A percentile compares a stretch with the other conserved stretches of the same genome.
Evolutionary conservation across 2,113 vertebrate species (phyloP).

Genomic region (Climacteris rufus): DNA sequence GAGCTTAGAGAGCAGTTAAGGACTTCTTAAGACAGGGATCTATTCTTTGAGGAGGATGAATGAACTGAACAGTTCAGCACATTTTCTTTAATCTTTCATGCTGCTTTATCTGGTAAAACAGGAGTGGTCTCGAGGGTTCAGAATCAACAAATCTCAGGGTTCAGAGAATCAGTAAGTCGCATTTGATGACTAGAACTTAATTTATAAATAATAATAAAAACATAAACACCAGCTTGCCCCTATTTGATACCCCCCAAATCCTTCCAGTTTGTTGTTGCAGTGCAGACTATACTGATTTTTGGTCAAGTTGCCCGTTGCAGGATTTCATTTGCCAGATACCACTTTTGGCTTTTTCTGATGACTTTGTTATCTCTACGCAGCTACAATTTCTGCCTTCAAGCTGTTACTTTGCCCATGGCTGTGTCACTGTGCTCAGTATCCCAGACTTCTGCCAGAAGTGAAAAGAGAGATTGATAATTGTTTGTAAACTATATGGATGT

Average conservation of each 20-base stretch:
- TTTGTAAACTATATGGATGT: background rate
- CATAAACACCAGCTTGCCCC: accelerated
- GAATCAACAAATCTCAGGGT: too few relatives aligned
- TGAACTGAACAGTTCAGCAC: background rate
- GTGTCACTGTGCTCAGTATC: background rate
- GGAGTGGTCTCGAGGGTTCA: background rate
- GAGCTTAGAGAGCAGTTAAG: background rate
- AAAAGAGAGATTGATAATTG: background rate
- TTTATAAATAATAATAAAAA: background rate
- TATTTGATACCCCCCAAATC: background rate
- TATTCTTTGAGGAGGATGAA: background rate
- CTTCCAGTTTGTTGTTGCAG: background rate
- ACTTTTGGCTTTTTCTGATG: background rate
- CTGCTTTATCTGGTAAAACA: background rate
- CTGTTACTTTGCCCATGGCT: background rate
- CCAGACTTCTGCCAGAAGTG: background rate
- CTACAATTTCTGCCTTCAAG: background rate
- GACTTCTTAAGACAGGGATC: background rate
- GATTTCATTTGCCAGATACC: background rate
- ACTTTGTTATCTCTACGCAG: background rate
- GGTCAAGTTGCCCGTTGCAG: background rate
- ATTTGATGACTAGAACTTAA: background rate
- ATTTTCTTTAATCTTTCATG: background rate
- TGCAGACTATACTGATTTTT: background rate
- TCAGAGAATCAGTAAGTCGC: background rate